phyloP scores from a whole-genome alignment of 2,113 vertebrate species.

The Smithornis capensis region DNA sequence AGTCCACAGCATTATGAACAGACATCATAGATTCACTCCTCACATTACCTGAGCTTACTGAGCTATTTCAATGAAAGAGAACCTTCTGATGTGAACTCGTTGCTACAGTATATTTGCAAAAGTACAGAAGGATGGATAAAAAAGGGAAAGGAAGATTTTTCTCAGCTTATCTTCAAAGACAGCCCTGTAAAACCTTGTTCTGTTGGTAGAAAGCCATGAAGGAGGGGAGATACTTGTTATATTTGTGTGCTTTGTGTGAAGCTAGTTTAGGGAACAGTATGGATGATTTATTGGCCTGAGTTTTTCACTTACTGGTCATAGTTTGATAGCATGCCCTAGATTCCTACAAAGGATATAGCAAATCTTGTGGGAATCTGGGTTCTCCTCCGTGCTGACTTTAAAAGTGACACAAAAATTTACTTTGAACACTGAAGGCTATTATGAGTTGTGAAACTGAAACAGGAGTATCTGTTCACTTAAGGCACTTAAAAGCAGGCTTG shows the following conservation, averaged over 20 bases:
- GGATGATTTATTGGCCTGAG: background rate
- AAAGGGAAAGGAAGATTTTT: background rate
- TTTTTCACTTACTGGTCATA: background rate
- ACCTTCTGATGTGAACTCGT: background rate
- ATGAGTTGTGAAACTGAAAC: background rate
- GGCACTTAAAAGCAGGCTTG: background rate
- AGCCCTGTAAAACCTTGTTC: background rate
- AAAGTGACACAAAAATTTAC: background rate
- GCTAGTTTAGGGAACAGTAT: background rate
- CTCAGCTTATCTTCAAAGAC: background rate
- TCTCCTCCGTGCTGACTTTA: background rate
- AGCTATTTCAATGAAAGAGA: background rate
- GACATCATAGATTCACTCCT: background rate
- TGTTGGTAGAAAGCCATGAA: background rate
- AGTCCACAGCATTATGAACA: rapidly evolving
- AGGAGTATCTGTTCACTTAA: background rate
- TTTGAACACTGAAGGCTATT: background rate
- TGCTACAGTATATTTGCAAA: background rate
- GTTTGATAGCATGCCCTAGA: background rate
- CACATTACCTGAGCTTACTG: background rate
- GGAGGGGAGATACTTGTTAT: background rate
- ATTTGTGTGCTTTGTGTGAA: background rate
- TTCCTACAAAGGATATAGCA: background rate
- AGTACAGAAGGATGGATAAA: background rate
- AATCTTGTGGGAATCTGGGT: background rate